Evolutionary conservation across 2,113 vertebrate species (phyloP), one percentile per base, ranked within the genome.

Genomic region (Corvus hawaiiensis): DNA sequence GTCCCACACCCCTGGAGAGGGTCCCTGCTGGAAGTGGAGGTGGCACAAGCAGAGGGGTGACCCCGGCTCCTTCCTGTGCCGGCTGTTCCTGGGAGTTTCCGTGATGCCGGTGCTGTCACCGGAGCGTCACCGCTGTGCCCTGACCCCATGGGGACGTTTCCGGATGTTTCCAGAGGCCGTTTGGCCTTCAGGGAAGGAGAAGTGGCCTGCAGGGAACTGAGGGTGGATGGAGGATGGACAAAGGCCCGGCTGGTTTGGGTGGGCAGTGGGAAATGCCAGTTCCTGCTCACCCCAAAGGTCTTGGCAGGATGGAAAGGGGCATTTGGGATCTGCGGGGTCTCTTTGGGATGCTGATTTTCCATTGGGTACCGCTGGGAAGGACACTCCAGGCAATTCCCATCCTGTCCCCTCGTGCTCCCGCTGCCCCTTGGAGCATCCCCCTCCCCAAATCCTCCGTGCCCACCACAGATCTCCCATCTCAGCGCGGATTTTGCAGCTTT

Each of bases 361-460:
- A 0, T 16, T 0, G 11, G 35, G 20, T 49, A 5, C 11, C 4
- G 6, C 33, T 19, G n/a, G 58, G 39, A 44, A 14, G 39, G 66
- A 58, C 1, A 0, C 6, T 1, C 41, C 68, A 9, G 35, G 69
- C 18, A 15, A 32, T 51, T 77, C 76, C 7, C 8, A 12, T 7
- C 37, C 56, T 22, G 28, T 12, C 19, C 55, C 23, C 8, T 28
- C 52, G 21, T 21, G 23, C 33, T n/a, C 64, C 54, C 1, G 10
- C 46, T 30, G 22, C 46, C 19, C 67, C 14, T 6, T 0, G 3
- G 62, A 48, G 22, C 67, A 39, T 39, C 13, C 11, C 28, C 19
- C 3, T 54, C 46, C 87, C 26, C 0, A 69, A 24, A 66, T 5
- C 33, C 17, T 5, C 20, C 0, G 2, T 3, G 1, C 17, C 49